A percentile compares a stretch with the other conserved stretches of the same genome.
Conservation (phyloP, 2,113 vertebrate genomes). For the Pelobates fuscus region DNA sequence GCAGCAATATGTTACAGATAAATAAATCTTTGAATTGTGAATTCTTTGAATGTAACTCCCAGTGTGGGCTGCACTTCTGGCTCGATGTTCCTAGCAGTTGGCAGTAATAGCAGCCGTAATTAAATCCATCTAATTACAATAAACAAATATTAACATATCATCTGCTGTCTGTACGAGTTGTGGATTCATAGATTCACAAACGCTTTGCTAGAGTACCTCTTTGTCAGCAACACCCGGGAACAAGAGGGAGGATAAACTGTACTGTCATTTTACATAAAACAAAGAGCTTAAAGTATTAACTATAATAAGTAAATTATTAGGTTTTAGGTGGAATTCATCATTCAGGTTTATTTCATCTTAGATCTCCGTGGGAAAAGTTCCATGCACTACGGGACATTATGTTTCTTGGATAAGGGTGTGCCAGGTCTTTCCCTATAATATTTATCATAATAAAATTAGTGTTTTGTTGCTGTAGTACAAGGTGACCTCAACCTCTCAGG, state of each 20-base stretch:
- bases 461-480: not conserved
- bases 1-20: conserved; percentile 9
- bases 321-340: conserved; percentile 35
- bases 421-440: not conserved
- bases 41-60: too few relatives aligned
- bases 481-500: not conserved
- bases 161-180: not conserved
- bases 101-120: conserved; percentile 1
- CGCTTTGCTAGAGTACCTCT: not conserved
- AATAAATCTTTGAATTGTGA: too few relatives aligned
- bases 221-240: conserved; percentile 28
- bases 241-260: conserved; percentile 34
- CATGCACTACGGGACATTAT: not conserved
- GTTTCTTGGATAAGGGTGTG: not conserved
- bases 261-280: conserved; percentile 42
- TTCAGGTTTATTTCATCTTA: conserved; percentile 32
- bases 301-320: conserved; percentile 35
- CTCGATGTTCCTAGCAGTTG: not conserved
- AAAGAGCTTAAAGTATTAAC: conserved; percentile 36
- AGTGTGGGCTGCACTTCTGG: conserved; percentile 16
- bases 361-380: conserved; percentile 35
- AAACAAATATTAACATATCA: conserved; percentile 19
- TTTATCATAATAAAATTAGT: not conserved
- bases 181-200: conserved; percentile 1
- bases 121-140: conserved; percentile 12